phyloP scores from a whole-genome alignment of 2,797 vertebrate genomes.

The Thaleichthys pacificus region DNA sequence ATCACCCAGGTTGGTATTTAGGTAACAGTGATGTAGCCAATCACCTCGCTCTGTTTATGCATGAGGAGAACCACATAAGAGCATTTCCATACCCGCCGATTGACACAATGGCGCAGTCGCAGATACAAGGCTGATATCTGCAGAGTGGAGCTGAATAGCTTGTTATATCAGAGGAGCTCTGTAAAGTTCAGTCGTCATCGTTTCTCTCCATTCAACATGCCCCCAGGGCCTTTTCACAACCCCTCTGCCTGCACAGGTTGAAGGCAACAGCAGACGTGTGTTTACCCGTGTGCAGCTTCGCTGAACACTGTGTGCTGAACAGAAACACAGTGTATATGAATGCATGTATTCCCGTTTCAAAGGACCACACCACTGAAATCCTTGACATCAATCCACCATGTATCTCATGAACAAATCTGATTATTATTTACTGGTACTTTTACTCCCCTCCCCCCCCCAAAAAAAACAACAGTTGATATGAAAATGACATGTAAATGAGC shows the following conservation, averaged over 20 bases:
- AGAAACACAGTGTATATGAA: background rate
- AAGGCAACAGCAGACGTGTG: conserved; percentile 43
- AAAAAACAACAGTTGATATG: too few species aligned
- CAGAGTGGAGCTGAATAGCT: conserved; percentile 65
- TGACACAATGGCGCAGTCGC: conserved; percentile 52
- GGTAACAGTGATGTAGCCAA: conserved; percentile 33
- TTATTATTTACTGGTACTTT: too few species aligned
- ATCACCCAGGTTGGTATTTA: conserved; percentile 48
- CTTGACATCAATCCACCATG: too few species aligned
- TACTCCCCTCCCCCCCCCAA: too few species aligned
- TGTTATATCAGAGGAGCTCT: conserved; percentile 54
- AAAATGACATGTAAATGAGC: too few species aligned
- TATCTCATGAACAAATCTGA: too few species aligned
- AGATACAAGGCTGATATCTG: conserved; percentile 74
- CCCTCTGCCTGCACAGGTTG: conserved; percentile 41
- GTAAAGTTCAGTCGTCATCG: conserved; percentile 67
- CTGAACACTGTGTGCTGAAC: conserved; percentile 15
- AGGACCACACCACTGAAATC: too few species aligned
- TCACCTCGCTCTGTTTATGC: conserved; percentile 58
- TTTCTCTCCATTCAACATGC: conserved; percentile 51
- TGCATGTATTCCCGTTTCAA: background rate
- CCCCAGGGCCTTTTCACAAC: conserved; percentile 39
- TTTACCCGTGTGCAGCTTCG: conserved; percentile 10
- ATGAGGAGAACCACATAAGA: conserved; percentile 60
- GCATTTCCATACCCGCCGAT: conserved; percentile 65